Evolutionary conservation across 2,797 vertebrate genomes (phyloP).

Genomic region (Myotis daubentonii): DNA sequence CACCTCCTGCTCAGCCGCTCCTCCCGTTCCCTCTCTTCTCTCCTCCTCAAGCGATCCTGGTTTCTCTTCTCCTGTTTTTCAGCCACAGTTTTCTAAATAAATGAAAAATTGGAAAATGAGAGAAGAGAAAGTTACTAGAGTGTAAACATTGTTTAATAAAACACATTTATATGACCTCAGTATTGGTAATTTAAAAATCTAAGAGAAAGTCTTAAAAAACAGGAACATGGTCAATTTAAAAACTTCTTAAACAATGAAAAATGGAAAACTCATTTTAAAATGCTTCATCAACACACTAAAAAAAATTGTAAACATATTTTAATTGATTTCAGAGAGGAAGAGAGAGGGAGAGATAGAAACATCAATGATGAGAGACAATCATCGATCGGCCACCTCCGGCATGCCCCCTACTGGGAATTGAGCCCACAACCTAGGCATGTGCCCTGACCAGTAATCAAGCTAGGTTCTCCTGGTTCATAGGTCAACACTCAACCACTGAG

Average conservation of each 20-base stretch:
- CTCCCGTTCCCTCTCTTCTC: slow-evolving; percentile 96
- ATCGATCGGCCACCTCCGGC: neutral
- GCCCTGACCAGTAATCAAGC: neutral
- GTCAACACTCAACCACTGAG: neutral
- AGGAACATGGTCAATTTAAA: neutral
- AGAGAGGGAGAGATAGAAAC: neutral
- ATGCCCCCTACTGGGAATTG: neutral
- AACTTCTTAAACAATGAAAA: neutral
- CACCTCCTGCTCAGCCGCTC: slow-evolving; percentile 92
- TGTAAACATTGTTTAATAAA: neutral
- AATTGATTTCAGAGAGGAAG: neutral
- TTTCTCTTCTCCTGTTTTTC: slow-evolving; percentile 97
- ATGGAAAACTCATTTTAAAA: neutral
- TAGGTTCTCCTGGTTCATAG: neutral
- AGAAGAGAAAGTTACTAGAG: neutral
- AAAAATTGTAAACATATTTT: too few species aligned
- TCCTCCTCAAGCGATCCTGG: slow-evolving; percentile 95
- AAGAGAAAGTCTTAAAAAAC: neutral
- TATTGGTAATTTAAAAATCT: neutral
- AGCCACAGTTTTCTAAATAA: slow-evolving; percentile 94
- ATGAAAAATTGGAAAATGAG: neutral
- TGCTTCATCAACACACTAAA: neutral
- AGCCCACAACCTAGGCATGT: neutral
- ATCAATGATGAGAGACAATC: neutral
- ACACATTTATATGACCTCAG: neutral